Conservation (phyloP, 1,140 invertebrate genomes). For the Zaprionus davidi region DNA sequence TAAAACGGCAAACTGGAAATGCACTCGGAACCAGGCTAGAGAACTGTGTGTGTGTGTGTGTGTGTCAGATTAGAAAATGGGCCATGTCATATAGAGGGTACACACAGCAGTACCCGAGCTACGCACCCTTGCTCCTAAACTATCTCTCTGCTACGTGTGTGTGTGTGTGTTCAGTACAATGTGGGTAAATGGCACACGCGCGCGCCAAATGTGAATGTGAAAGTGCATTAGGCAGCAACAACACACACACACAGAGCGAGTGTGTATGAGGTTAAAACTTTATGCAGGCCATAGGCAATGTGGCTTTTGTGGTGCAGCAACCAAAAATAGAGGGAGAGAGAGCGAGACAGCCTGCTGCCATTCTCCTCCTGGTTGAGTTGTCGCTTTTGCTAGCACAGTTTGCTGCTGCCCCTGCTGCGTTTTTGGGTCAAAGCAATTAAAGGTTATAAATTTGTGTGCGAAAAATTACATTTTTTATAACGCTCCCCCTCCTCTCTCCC, state of each 20-base stretch:
- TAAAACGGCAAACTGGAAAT: slow-evolving; percentile 69
- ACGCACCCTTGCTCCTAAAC: slow-evolving; percentile 4
- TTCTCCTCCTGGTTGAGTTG: slow-evolving; percentile 18
- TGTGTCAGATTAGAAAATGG: slow-evolving; percentile 65
- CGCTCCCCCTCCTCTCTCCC: not conserved
- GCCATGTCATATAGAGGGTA: slow-evolving; percentile 43
- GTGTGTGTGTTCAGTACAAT: slow-evolving; percentile 31
- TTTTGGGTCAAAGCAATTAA: slow-evolving; percentile 83
- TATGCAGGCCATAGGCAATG: slow-evolving; percentile 73
- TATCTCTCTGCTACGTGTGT: slow-evolving; percentile 3
- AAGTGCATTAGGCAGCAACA: slow-evolving; percentile 71
- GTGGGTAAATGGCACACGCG: slow-evolving; percentile 71
- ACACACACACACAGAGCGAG: not conserved
- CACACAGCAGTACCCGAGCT: not conserved
- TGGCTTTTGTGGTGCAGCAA: slow-evolving; percentile 59
- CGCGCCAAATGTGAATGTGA: slow-evolving; percentile 47
- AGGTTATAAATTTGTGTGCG: slow-evolving; percentile 81
- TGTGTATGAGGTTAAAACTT: slow-evolving; percentile 42
- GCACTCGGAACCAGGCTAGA: slow-evolving; percentile 21
- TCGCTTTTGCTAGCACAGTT: not conserved
- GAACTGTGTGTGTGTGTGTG: slow-evolving; percentile 1
- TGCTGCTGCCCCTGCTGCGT: slow-evolving; percentile 49
- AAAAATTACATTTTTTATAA: slow-evolving; percentile 70
- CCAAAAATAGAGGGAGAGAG: not conserved
- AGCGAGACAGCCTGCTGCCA: not conserved